Conservation (phyloP, 2,888 invertebrate genomes). For the Xanthia icteritia region DNA sequence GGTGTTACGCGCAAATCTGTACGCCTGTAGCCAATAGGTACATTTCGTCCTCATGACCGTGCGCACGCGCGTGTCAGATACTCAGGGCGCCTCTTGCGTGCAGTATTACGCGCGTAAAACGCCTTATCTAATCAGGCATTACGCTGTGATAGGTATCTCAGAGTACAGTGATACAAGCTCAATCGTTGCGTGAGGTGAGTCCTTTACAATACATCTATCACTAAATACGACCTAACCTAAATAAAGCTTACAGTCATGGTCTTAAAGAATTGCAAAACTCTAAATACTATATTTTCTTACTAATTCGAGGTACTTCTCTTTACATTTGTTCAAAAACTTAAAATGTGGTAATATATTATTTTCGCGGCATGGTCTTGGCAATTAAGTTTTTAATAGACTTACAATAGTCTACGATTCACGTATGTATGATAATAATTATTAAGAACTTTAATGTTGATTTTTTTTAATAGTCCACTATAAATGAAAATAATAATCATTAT, state of each 20-base stretch:
- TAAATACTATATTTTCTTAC: conserved; percentile 36
- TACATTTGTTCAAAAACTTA: conserved; percentile 19
- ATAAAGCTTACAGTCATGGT: conserved; percentile 83
- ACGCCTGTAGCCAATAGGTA: neutral
- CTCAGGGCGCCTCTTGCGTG: neutral
- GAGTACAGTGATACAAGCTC: conserved; percentile 13
- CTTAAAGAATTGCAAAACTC: conserved; percentile 66
- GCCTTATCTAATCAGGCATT: neutral
- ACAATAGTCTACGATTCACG: neutral
- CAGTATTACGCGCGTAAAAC: neutral
- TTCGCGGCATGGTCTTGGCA: conserved; percentile 5
- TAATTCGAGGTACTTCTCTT: conserved; percentile 19
- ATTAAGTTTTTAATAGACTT: conserved; percentile 15
- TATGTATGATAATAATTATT: neutral
- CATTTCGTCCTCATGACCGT: neutral
- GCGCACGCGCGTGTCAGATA: neutral
- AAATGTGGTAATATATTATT: neutral
- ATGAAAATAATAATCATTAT: neutral
- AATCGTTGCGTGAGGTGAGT: conserved; percentile 34
- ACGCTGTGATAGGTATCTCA: neutral
- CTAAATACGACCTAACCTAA: conserved; percentile 72
- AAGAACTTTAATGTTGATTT: neutral
- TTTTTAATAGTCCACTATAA: neutral
- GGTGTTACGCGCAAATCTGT: neutral
- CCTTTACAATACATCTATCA: conserved; percentile 48